Evolutionary conservation across 1,140 invertebrate genomes (phyloP), one percentile per base, ranked within the genome.

Genomic region (Samia ricini): DNA sequence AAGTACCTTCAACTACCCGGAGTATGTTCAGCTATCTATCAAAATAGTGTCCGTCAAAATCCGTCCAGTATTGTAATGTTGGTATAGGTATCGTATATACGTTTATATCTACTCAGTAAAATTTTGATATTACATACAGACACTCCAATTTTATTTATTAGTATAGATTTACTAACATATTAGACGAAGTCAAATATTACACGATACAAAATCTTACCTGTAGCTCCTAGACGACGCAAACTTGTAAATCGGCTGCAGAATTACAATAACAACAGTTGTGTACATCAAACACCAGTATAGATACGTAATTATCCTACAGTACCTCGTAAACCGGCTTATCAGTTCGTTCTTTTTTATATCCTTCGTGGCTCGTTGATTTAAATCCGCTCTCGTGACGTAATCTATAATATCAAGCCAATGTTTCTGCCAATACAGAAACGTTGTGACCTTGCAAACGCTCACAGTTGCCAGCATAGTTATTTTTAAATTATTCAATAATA

Each of bases 401-500:
- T 83, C 66, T 2, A 89, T 85, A 8, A 89, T 82, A 5, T 56
- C 52, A n/a, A 60, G 71, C 86, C 86, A 89, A 63, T 79, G 10
- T 20, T 76, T 73, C 55, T 85, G 83, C 76, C 79, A 80, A n/a
- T 63, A 63, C 20, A 88, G 42, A 67, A 89, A 84, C 1, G 79
- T 85, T 0, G 61, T 61, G 0, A 86, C 73, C 64, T 89, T 89
- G n/a, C 56, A 60, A 0, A 86, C 79, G 54, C 81, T 86, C 6
- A 89, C 74, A 0, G 83, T 82, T 0, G 86, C 83, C 7, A 88
- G 42, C 61, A 89, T 66, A 0, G 82, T 86, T 0, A 88, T 86
- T 61, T 89, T 89, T n/a, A 87, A 33, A 56, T 89, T 89, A 7
- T 77, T 85, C 12, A 89, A 49, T 7, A 87, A 61, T 18, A 86